These are phyloP conservation scores for Pempheris klunzingeri DNA, from an alignment of 2,797 vertebrate species.

Conservation along the genomic window DNA sequence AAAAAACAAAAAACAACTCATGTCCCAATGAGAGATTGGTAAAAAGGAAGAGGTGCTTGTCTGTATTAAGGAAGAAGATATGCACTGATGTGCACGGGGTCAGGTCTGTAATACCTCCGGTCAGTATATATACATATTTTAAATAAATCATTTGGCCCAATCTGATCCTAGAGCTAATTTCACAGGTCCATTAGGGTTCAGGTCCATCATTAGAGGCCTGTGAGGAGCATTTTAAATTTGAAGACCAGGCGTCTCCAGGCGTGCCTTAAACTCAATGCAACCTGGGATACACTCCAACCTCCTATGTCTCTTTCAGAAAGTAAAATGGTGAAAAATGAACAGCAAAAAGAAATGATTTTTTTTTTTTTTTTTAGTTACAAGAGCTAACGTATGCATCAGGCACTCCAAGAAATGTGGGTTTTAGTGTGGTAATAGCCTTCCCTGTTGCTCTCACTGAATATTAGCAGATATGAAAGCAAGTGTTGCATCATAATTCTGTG, in stretches of 20 bases:
- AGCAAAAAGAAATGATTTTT: not conserved
- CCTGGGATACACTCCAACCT: not conserved
- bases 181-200: no score
- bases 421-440: conserved; percentile 21
- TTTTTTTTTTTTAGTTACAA: not conserved
- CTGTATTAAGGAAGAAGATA: no score
- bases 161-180: no score
- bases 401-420: conserved; percentile 15
- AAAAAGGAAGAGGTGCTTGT: no score
- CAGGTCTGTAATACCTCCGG: no score
- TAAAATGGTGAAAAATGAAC: not conserved
- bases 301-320: not conserved
- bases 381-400: not conserved
- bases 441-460: conserved; percentile 25
- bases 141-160: no score
- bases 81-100: no score
- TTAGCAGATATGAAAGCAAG: conserved; percentile 28
- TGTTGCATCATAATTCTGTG: conserved; percentile 37
- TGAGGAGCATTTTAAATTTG: not conserved
- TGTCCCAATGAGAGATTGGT: no score
- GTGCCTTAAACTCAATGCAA: not conserved
- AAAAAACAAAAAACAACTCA: no score
- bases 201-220: no score
- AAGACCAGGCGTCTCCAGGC: not conserved
- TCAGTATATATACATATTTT: no score